Conservation (phyloP, 2,888 invertebrate species). For the Eupithecia abbreviata region DNA sequence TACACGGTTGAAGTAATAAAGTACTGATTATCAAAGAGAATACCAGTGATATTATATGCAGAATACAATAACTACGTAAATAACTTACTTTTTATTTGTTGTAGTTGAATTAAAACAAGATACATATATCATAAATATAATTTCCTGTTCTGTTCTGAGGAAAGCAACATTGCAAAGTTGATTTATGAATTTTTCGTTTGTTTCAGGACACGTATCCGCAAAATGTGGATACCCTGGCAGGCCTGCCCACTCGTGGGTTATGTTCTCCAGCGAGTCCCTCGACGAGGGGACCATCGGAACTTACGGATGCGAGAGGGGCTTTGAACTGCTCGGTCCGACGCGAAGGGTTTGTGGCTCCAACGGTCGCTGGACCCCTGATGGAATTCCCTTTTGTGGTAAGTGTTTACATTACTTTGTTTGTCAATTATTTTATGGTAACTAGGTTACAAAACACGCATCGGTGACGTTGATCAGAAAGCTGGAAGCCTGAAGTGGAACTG, state of each 20-base stretch:
- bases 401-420: slow-evolving; percentile 45
- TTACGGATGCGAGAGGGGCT: slow-evolving; percentile 94
- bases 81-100: too few relatives aligned
- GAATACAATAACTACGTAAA: too few relatives aligned
- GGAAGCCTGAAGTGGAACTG: too few relatives aligned
- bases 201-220: slow-evolving; percentile 60
- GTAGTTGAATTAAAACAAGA: too few relatives aligned
- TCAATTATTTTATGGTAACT: not conserved
- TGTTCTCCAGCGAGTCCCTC: slow-evolving; percentile 87
- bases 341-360: slow-evolving; percentile 88
- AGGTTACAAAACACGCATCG: not conserved
- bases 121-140: not conserved
- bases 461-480: too few relatives aligned
- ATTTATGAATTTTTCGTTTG: slow-evolving; percentile 1
- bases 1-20: too few relatives aligned
- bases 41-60: too few relatives aligned
- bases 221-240: slow-evolving; percentile 94
- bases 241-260: slow-evolving; percentile 93
- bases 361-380: slow-evolving; percentile 93
- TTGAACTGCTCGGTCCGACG: slow-evolving; percentile 94
- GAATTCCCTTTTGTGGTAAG: slow-evolving; percentile 97
- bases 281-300: slow-evolving; percentile 88
- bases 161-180: not conserved
- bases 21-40: too few relatives aligned
- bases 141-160: not conserved